These are phyloP conservation scores for Enteromius fasciolatus DNA, from an alignment of 2,797 vertebrate genomes.

Conservation along the genomic window DNA sequence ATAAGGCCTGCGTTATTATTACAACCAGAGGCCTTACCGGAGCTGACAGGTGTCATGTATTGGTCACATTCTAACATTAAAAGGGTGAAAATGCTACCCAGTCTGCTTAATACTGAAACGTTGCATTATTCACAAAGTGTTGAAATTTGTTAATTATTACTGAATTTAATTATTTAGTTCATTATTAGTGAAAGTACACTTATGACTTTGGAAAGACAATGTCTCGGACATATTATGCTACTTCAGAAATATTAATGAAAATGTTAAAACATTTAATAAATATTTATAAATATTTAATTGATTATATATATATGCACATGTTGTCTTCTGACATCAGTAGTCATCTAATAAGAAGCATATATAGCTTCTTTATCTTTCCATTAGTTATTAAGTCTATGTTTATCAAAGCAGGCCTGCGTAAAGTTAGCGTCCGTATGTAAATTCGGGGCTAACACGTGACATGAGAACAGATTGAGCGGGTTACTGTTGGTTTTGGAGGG, in stretches of 20 bases:
- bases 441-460: constrained; percentile 18
- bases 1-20: neutral
- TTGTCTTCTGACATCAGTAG: neutral
- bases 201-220: neutral
- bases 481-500: neutral
- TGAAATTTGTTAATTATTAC: too few species aligned
- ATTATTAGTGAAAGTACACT: neutral
- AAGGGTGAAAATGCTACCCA: neutral
- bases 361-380: neutral
- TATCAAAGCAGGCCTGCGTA: neutral
- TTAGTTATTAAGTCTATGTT: neutral
- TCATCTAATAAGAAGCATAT: neutral
- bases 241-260: neutral
- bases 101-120: neutral
- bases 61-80: neutral
- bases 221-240: neutral
- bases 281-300: neutral
- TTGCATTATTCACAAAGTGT: neutral
- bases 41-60: neutral
- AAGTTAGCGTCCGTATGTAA: neutral
- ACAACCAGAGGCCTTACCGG: too few species aligned
- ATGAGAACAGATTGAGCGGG: neutral
- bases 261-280: neutral
- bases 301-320: neutral
- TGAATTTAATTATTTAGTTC: neutral